Base-by-base conservation (phyloP, 2,113 vertebrate species). In the Embiotoca jacksoni region DNA sequence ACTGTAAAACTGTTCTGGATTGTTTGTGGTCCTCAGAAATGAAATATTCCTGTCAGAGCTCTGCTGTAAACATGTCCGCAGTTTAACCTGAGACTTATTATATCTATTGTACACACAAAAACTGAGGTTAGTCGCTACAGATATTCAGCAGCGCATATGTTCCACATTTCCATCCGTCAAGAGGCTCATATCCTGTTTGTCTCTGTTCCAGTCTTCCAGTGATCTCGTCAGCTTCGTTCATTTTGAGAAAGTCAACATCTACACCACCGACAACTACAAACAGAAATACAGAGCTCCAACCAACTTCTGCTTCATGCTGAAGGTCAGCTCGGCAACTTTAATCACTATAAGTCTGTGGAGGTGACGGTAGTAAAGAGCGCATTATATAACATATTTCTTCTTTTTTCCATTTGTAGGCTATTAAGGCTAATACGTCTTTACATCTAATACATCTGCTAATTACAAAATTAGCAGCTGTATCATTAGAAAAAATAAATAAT, bases 281-380 rank as follows among this genome's bases (percentile, higher is more conserved):
- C 86, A 88, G 64, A 98, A 94, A 84, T 97, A 96, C 47, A 97
- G 95, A 92, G 97, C 98, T 1, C 98, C 98, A 9, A 97, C 96
- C 32, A 94, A 98, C 83, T 83, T 96, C 93, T 98, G 97, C 93
- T 99, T 99, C 86, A 94, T 97, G 41, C 92, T 99, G 58, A 99
- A 99, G 97, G 98, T 99, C 94, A 41, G 39, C 1, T 37, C 32
- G 44, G n/a, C 6, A 58, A 4, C 11, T 23, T 10, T 9, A n/a
- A 6, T 52, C 23, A 35, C 33, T 3, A 30, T 36, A 11, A 23
- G 9, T 37, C 37, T 23, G 23, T 23, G 1, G 23, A 23, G 23
- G 23, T 23, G 3, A 44, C 10, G 41, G 9, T 44, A 11, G 9
- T 44, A 11, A 44, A 44, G 10, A 44, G 2, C 41, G 4, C 13